Conservation (phyloP, 2,888 invertebrate genomes). For the Ischnura elegans region DNA sequence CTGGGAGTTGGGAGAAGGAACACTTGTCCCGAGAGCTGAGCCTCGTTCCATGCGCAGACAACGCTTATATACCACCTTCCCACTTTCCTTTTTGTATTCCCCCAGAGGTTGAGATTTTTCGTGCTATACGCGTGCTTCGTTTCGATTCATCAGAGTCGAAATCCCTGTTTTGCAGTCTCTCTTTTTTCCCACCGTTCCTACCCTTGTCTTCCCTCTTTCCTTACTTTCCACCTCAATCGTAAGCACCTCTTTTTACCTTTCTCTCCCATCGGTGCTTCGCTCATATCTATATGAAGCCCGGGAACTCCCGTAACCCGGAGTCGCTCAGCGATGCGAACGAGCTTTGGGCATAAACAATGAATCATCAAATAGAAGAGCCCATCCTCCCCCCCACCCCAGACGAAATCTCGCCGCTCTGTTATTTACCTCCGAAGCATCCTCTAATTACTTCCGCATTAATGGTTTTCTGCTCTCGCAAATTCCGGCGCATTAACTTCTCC, state of each 20-base stretch:
- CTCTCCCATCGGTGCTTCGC: neutral
- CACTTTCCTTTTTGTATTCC: neutral
- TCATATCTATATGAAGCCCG: neutral
- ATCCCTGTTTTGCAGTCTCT: neutral
- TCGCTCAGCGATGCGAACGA: neutral
- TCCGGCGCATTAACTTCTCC: conserved; percentile 4
- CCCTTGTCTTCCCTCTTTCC: neutral
- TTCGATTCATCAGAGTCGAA: conserved; percentile 41
- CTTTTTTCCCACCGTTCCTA: neutral
- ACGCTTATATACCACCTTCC: neutral
- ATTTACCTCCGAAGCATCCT: conserved; percentile 10
- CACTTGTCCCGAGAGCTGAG: neutral
- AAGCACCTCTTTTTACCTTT: neutral
- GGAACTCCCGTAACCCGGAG: neutral
- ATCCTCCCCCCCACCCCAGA: neutral
- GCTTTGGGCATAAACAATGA: conserved; percentile 1
- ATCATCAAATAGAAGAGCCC: conserved; percentile 13
- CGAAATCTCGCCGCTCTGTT: neutral
- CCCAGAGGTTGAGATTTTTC: neutral
- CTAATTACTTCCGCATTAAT: conserved; percentile 30
- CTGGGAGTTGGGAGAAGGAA: neutral
- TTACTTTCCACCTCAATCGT: neutral
- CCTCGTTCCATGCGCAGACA: neutral
- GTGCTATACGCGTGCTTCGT: conserved; percentile 25
- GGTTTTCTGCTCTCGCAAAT: neutral